phyloP scores from a whole-genome alignment of 2,888 invertebrate species.

The Hydraecia micacea region DNA sequence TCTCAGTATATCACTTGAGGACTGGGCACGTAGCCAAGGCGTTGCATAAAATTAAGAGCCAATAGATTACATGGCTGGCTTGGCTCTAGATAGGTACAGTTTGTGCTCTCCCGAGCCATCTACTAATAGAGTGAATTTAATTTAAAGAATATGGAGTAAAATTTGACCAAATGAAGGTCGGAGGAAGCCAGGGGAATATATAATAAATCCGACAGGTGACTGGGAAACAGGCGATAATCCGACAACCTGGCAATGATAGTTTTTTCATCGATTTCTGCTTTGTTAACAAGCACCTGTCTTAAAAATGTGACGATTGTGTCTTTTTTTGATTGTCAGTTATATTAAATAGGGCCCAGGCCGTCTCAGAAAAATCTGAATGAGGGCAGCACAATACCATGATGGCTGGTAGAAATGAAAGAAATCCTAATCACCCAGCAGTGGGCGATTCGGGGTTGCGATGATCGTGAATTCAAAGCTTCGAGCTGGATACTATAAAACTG shows the following conservation, averaged over 20 bases:
- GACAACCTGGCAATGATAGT: too few relatives aligned
- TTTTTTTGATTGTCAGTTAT: too few relatives aligned
- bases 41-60: conserved; percentile 64
- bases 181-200: neutral
- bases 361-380: neutral
- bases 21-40: conserved; percentile 61
- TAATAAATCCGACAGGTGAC: too few relatives aligned
- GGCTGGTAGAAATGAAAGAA: neutral
- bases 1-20: conserved; percentile 57
- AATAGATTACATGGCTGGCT: conserved; percentile 56
- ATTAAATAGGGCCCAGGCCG: too few relatives aligned
- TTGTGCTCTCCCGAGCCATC: conserved; percentile 19
- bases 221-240: too few relatives aligned
- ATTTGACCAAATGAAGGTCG: neutral
- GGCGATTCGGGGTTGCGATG: neutral
- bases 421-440: too few relatives aligned
- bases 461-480: neutral
- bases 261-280: too few relatives aligned
- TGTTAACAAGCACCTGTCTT: too few relatives aligned
- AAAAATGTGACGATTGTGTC: too few relatives aligned
- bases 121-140: conserved; percentile 22
- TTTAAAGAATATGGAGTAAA: conserved; percentile 3
- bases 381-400: neutral
- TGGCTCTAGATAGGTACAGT: conserved; percentile 31
- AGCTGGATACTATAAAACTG: neutral